phyloP scores from a whole-genome alignment of 2,797 vertebrate genomes.

The Sebastes reedi region DNA sequence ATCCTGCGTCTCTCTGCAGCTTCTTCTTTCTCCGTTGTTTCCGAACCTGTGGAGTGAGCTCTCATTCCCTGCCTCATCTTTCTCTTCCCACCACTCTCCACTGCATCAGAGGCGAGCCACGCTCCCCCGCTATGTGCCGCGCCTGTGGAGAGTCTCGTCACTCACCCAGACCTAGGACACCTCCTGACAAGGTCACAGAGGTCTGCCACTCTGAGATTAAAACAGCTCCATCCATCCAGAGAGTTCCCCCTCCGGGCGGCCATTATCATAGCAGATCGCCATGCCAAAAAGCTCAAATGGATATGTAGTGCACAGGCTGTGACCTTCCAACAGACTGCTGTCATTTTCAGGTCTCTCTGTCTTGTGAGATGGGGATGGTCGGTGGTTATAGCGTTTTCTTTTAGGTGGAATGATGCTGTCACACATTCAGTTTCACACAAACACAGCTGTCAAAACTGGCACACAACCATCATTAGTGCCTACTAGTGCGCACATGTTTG shows the following conservation, averaged over 20 bases:
- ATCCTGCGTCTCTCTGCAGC: constrained; percentile 12
- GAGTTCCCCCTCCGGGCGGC: constrained; percentile 55
- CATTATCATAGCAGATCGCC: constrained; percentile 66
- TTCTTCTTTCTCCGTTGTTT: background rate
- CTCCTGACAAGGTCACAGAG: constrained; percentile 72
- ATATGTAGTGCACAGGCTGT: constrained; percentile 55
- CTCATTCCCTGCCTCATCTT: constrained; percentile 10
- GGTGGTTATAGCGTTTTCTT: background rate
- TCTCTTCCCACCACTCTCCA: constrained; percentile 19
- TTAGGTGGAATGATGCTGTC: background rate
- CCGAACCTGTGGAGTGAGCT: constrained; percentile 10
- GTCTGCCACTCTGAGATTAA: constrained; percentile 72
- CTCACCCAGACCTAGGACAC: constrained; percentile 65
- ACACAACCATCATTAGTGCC: constrained; percentile 48
- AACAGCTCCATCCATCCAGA: constrained; percentile 68
- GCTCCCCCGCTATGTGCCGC: constrained; percentile 30
- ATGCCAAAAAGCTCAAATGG: constrained; percentile 69
- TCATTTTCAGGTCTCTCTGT: constrained; percentile 53
- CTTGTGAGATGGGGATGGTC: constrained; percentile 11
- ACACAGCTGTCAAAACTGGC: constrained; percentile 70
- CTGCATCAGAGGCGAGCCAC: constrained; percentile 18
- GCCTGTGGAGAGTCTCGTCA: constrained; percentile 68
- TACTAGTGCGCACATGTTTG: constrained; percentile 17
- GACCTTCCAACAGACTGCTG: constrained; percentile 67
- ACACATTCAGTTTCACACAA: constrained; percentile 36